Evolutionary conservation across 2,113 vertebrate species (phyloP).

Genomic region (Carollia perspicillata): DNA sequence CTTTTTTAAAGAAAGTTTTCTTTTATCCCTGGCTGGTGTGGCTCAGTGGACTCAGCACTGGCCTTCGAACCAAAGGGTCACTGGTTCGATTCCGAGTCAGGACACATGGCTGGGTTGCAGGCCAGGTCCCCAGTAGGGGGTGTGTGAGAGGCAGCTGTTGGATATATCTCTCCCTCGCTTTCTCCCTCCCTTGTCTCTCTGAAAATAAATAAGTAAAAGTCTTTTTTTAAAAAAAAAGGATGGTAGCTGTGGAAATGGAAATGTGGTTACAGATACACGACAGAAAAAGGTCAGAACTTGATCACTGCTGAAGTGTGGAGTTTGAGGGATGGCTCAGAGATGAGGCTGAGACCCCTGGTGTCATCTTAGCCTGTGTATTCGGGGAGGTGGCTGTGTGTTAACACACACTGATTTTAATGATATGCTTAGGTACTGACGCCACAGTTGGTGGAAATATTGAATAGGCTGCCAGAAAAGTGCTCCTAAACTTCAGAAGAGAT

Average conservation of each 20-base stretch:
- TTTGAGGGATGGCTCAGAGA: neutral
- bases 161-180: too few species aligned
- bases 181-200: too few species aligned
- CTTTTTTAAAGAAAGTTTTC: neutral
- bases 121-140: too few species aligned
- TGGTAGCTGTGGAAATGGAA: neutral
- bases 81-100: too few species aligned
- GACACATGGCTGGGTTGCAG: too few species aligned
- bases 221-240: neutral
- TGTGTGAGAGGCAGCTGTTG: too few species aligned
- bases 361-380: neutral
- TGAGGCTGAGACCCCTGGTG: neutral
- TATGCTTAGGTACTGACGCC: neutral
- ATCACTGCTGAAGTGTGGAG: neutral
- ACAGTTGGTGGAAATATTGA: neutral
- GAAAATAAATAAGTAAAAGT: too few species aligned
- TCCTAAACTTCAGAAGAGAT: slow-evolving; percentile 25
- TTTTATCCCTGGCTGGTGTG: too few species aligned
- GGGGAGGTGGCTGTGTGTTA: neutral
- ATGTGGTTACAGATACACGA: neutral
- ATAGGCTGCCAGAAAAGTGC: neutral
- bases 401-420: neutral
- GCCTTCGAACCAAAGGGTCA: too few species aligned
- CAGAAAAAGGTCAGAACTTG: neutral
- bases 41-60: too few species aligned